A percentile compares a stretch with the other conserved stretches of the same genome.
These are phyloP conservation scores for Schizopygopsis pylzovi DNA, from an alignment of 2,797 vertebrate species.

Conservation along the genomic window DNA sequence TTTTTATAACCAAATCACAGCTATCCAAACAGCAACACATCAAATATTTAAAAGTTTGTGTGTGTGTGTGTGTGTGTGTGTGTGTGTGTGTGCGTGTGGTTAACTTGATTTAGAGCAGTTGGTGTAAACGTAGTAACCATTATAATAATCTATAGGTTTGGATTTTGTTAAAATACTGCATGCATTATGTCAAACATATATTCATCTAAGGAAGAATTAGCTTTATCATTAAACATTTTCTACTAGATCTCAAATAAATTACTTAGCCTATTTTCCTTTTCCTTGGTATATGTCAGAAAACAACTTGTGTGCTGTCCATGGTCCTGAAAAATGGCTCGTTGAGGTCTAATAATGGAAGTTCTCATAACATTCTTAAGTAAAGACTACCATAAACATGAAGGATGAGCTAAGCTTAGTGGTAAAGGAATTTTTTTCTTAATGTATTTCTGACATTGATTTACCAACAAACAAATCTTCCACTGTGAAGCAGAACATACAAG, in stretches of 20 bases:
- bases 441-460: not conserved
- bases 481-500: not conserved
- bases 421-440: not conserved
- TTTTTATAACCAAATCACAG: conserved; percentile 1
- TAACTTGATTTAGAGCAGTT: not conserved
- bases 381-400: not conserved
- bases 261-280: conserved; percentile 13
- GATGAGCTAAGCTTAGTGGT: not conserved
- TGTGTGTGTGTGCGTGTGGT: no score
- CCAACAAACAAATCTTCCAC: not conserved
- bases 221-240: not conserved
- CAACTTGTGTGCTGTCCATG: conserved; percentile 62
- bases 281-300: conserved; percentile 47
- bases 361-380: conserved; percentile 1
- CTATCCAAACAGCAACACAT: conserved; percentile 7
- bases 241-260: not conserved
- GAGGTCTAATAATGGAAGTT: conserved; percentile 44
- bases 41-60: not conserved
- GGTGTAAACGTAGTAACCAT: not conserved
- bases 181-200: not conserved
- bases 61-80: not conserved
- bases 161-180: not conserved
- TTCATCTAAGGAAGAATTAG: not conserved
- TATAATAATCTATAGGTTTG: not conserved
- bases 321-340: conserved; percentile 60